Base-by-base conservation (phyloP, 2,888 invertebrate genomes). In the Epirrita christyi region DNA sequence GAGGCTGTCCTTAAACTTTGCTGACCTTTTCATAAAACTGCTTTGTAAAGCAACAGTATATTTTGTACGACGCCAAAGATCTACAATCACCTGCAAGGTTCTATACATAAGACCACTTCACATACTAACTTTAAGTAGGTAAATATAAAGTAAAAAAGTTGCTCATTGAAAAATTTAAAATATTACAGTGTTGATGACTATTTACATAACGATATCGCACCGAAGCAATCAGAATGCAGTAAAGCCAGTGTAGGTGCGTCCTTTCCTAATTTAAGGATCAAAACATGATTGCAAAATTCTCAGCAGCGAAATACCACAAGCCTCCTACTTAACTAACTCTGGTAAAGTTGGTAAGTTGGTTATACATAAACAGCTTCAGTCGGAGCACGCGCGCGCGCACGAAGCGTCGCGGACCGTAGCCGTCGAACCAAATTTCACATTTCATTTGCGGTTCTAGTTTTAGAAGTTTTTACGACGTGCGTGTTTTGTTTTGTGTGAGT, bases 281-380 rank as follows among this genome's bases (percentile, higher is more conserved):
- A 50, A 37, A 43, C 32, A 38, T 44, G 44, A 34, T 59, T 59
- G 55, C 50, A 28, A 55, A 55, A 57, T 46, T 37, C 44, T 43
- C 45, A 41, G 15, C 41, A 46, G 52, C 53, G 55, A 59, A 60
- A 54, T 55, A 59, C 53, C 57, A 49, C 61, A 45, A 61, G 42
- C 58, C 74, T 68, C 75, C 75, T 75, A 64, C 73, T 71, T 71
- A 68, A 65, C 66, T 68, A 59, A 59, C 64, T 56, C 58, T n/a
- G 61, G 50, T 21, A 21, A 21, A 2, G 21, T n/a, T n/a, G n/a
- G n/a, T 60, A 64, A 53, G 67, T 69, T 44, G 57, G 70, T 80
- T 82, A 80, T 76, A 78, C 81, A 80, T 82, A 80, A 76, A 78
- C 81, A 79, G 78, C 72, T 51, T 67, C 76, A 80, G 81, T 82